Base-by-base conservation (phyloP, 2,888 invertebrate genomes). In the Coecobrya sp. region DNA sequence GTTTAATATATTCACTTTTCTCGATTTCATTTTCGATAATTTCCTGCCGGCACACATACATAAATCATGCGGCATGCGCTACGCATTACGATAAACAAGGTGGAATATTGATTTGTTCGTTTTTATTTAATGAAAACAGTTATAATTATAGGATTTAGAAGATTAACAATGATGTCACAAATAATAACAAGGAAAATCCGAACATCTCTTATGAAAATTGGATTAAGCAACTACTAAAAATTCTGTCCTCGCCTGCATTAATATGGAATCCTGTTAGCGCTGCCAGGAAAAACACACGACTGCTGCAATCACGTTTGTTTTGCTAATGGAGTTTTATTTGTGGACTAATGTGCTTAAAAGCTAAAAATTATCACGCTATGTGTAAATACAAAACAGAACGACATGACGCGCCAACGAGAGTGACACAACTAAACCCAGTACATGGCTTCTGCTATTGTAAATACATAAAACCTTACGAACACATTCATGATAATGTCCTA, bases 221-320 rank as follows among this genome's bases (percentile, higher is more conserved):
- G 73, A 73, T 73, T 73, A 70, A n/a, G 36, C 42, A 73, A 3
- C 45, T 73, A 73, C n/a, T 73, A 45, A 45, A 73, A 73, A 73
- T 45, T 73, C 73, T 73, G 45, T 73, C 45, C 73, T 73, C 73
- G 70, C 36, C 36, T n/a, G 73, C 73, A 45, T 45, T 73, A 8
- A 11, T 73, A 73, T 13, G 73, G 73, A 73, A 73, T 73, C 73
- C 73, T 73, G 1, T 30, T 5, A 0, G 16, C 10, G 0, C 36
- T 36, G 2, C 1, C 2, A 27, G 65, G 36, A 73, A 73, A 73
- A 22, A 45, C 73, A 22, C 5, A 36, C 70, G 16, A 36, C 36
- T 16, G 16, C n/a, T n/a, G 36, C 27, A 13, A 65, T 27, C 65
- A 65, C 65, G 27, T 65, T 65, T 27, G 27, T 10, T 36, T 49